Percentiles rank a stretch among this genome's conserved stretches.
Evolutionary conservation across 2,113 vertebrate species (phyloP).

Genomic region (Nycticryphes semicollaris): DNA sequence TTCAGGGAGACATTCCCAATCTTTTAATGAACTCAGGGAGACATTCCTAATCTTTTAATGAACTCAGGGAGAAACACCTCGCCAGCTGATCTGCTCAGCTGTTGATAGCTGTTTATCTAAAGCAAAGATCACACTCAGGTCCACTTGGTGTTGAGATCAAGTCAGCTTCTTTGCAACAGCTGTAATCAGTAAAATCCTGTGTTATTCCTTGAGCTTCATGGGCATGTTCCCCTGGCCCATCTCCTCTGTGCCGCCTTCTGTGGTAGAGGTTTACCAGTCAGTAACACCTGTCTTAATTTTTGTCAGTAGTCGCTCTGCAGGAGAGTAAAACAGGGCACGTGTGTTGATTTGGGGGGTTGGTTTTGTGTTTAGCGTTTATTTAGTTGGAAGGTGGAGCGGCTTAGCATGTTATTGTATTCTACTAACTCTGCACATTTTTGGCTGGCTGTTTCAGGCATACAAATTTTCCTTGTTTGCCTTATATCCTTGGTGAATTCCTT

Average conservation of each 20-base stretch:
- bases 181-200: neutral
- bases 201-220: neutral
- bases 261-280: neutral
- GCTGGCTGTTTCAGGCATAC: neutral
- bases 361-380: neutral
- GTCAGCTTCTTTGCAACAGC: neutral
- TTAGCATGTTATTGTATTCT: neutral
- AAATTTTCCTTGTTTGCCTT: neutral
- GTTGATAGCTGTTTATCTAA: neutral
- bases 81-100: neutral
- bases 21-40: neutral
- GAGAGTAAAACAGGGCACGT: neutral
- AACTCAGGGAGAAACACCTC: neutral
- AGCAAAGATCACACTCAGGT: neutral
- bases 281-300: neutral
- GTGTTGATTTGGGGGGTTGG: neutral
- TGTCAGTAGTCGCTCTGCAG: neutral
- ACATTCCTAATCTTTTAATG: neutral
- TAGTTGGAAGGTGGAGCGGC: fast-evolving
- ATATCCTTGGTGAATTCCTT: neutral
- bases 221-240: fast-evolving
- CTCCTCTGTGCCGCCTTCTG: neutral
- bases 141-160: neutral
- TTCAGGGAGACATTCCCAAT: neutral
- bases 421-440: neutral